Percentiles rank a stretch among this genome's conserved stretches.
Evolutionary conservation across 2,797 vertebrate species (phyloP).

Genomic region (Leucoraja ocellata): DNA sequence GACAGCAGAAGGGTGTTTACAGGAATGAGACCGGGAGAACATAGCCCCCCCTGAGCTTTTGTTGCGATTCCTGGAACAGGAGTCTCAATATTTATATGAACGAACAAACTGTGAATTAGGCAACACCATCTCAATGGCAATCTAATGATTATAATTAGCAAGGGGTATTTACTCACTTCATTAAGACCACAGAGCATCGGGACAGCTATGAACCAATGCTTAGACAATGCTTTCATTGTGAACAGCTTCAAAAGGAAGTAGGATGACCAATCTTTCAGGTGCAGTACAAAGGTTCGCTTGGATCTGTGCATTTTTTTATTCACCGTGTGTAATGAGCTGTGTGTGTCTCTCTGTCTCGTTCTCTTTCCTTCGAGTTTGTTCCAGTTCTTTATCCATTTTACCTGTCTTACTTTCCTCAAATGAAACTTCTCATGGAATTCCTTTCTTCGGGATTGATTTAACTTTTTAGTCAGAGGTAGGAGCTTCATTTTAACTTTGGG

Average conservation of each 20-base stretch:
- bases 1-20: background rate
- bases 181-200: background rate
- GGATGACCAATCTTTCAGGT: background rate
- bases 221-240: background rate
- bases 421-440: background rate
- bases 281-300: slow-evolving; percentile 1
- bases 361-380: background rate
- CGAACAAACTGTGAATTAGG: too few relatives aligned
- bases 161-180: background rate
- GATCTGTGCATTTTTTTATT: background rate
- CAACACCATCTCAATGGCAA: background rate
- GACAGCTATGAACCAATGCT: background rate
- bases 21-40: too few relatives aligned
- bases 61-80: background rate
- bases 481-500: background rate
- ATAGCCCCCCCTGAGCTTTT: too few relatives aligned
- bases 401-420: background rate
- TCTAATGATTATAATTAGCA: background rate
- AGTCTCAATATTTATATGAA: background rate
- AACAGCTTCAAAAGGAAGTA: background rate
- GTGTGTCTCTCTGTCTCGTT: background rate
- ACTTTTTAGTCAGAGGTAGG: background rate
- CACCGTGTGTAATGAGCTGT: background rate
- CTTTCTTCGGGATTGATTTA: background rate
- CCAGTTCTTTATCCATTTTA: background rate